A percentile compares a stretch with the other conserved stretches of the same genome.
phyloP scores from a whole-genome alignment of 2,113 vertebrate genomes.

The Megaceryle torquata region DNA sequence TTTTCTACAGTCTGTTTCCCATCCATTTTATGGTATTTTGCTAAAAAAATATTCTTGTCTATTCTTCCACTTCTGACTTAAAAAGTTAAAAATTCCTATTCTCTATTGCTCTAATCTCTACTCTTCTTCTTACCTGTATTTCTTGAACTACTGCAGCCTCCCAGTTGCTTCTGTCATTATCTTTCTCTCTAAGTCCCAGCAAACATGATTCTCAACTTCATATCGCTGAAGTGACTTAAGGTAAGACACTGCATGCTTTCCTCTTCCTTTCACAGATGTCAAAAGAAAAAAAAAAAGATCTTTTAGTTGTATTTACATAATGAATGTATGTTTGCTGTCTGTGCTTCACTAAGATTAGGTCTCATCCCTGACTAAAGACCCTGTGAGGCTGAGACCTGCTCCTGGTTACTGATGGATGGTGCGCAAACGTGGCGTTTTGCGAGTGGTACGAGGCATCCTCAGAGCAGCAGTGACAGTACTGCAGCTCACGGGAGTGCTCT shows the following conservation, averaged over 20 bases:
- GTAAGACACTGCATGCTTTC: neutral
- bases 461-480: neutral
- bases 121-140: neutral
- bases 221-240: neutral
- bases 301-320: neutral
- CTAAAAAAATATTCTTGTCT: neutral
- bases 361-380: neutral
- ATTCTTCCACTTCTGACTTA: neutral
- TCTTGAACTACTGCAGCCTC: neutral
- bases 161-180: neutral
- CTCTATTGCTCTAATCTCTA: neutral
- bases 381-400: neutral
- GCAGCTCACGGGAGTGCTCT: neutral
- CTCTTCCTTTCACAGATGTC: neutral
- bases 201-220: neutral
- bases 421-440: neutral
- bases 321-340: neutral
- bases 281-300: neutral
- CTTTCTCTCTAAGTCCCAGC: neutral
- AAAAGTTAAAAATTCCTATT: neutral
- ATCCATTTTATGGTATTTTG: neutral
- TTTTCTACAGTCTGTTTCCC: neutral
- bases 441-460: neutral
- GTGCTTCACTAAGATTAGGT: neutral
- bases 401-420: fast-evolving